These are phyloP conservation scores for Mus musculus DNA, from an alignment of 2,113 vertebrate species.

Conservation along the genomic window GRCm39 chr16:29716001-29716500, in stretches of 20 bases:
- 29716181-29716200: neutral
- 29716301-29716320: neutral
- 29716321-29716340: neutral
- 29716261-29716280: neutral
- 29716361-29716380: neutral
- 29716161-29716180: conserved; percentile 18
- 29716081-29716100: conserved; percentile 33
- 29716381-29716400: conserved; percentile 15
- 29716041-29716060: neutral
- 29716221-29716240: neutral
- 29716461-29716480: neutral
- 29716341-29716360: neutral
- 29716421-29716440: neutral
- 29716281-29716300: neutral
- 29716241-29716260: neutral
- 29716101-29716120: conserved; percentile 54
- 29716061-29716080: neutral
- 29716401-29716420: neutral
- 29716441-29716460: neutral
- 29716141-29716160: conserved; percentile 10
- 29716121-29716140: conserved; percentile 39
- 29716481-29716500: neutral
- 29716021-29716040: neutral
- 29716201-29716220: conserved; percentile 2
- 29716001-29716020: conserved; percentile 9